Conservation (phyloP, 2,797 vertebrate species). For the Ispidina lecontei region DNA sequence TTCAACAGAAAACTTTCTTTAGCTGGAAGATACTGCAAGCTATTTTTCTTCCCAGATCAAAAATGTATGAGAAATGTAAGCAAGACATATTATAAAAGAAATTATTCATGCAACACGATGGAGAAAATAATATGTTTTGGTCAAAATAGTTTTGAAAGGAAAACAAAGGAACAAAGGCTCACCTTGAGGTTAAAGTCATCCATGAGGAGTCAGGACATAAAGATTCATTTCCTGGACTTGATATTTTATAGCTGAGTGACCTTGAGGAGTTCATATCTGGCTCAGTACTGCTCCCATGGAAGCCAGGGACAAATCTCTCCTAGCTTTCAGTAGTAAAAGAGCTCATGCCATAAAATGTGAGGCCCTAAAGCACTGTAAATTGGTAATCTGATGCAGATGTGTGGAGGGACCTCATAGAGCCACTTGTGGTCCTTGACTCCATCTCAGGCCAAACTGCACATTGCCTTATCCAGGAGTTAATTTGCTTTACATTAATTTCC, state of each 20-base stretch:
- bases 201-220: neutral
- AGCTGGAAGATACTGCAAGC: neutral
- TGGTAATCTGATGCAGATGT: neutral
- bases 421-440: neutral
- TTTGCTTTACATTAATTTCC: neutral
- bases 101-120: neutral
- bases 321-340: neutral
- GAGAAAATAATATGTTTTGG: neutral
- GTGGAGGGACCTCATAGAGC: neutral
- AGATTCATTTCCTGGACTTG: neutral
- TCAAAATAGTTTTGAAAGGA: neutral
- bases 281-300: neutral
- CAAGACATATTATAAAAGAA: neutral
- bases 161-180: neutral
- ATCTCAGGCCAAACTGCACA: neutral
- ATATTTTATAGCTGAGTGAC: neutral
- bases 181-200: neutral
- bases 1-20: neutral
- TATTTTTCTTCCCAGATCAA: neutral
- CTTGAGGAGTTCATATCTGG: neutral
- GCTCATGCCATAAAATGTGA: neutral
- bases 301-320: neutral
- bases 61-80: conserved; percentile 1
- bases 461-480: neutral
- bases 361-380: neutral